These are phyloP conservation scores for Mylabris sibirica DNA, from an alignment of 2,888 invertebrate genomes.

Conservation along the genomic window DNA sequence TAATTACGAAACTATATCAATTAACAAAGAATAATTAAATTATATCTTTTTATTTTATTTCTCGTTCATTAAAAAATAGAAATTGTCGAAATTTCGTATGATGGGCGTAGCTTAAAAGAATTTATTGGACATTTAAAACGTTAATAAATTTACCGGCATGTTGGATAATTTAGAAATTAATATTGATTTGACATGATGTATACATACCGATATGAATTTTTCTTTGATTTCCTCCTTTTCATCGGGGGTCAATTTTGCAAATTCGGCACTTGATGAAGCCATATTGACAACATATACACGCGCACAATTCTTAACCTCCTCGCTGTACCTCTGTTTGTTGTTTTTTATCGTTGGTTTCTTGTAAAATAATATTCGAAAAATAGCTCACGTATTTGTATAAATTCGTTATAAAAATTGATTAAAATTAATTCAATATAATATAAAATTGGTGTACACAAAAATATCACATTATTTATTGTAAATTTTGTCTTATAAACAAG, in stretches of 20 bases:
- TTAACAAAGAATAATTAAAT: not conserved
- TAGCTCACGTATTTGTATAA: not conserved
- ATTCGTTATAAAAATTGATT: not conserved
- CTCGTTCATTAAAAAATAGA: too few relatives aligned
- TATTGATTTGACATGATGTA: not conserved
- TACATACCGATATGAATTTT: slow-evolving; percentile 77
- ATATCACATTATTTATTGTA: not conserved
- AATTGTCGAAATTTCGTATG: not conserved
- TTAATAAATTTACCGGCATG: not conserved
- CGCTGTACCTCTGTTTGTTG: not conserved
- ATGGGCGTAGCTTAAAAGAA: slow-evolving; percentile 5
- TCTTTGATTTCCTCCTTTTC: slow-evolving; percentile 79
- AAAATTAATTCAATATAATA: not conserved
- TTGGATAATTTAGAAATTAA: not conserved
- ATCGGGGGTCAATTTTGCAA: slow-evolving; percentile 70
- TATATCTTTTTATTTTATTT: too few relatives aligned
- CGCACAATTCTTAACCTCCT: slow-evolving; percentile 7
- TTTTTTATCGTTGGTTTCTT: too few relatives aligned
- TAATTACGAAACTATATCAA: not conserved
- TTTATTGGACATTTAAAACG: slow-evolving; percentile 5
- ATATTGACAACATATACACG: slow-evolving; percentile 33
- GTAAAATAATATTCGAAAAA: not conserved
- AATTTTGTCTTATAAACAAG: not conserved
- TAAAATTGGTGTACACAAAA: not conserved
- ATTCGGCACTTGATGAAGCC: slow-evolving; percentile 45